A percentile compares a stretch with the other conserved stretches of the same genome.
Conservation (phyloP, 2,888 invertebrate genomes). For the Cantharis flavilabris region DNA sequence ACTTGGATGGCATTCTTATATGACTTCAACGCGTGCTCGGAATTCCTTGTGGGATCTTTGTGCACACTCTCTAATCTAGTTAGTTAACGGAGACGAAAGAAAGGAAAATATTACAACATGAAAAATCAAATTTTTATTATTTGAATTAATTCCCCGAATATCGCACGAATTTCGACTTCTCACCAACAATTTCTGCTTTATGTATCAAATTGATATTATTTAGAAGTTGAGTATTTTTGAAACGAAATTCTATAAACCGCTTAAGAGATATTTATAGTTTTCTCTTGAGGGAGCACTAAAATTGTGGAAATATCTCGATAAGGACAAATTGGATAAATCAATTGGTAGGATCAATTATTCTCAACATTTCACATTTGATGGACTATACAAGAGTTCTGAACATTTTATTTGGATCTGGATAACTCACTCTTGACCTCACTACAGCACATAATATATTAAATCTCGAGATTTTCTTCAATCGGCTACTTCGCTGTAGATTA, state of each 20-base stretch:
- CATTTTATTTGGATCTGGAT: not conserved
- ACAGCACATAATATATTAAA: not conserved
- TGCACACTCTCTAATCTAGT: not conserved
- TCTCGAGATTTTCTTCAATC: not conserved
- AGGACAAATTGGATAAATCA: not conserved
- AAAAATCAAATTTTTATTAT: not conserved
- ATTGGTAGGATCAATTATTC: not conserved
- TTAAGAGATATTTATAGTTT: not conserved
- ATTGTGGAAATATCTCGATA: not conserved
- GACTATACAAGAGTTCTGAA: not conserved
- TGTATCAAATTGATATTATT: not conserved
- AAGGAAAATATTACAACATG: not conserved
- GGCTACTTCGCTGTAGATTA: not conserved
- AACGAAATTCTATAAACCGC: not conserved
- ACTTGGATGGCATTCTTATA: constrained; percentile 10
- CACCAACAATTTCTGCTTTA: not conserved
- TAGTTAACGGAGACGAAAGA: not conserved
- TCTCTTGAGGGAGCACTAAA: not conserved
- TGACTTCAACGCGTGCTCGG: constrained; percentile 15
- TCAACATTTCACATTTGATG: not conserved
- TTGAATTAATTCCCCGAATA: not conserved
- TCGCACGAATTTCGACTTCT: not conserved
- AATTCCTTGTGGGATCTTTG: constrained; percentile 4
- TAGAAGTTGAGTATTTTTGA: not conserved
- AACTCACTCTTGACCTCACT: not conserved